Percentiles rank a stretch among this genome's conserved stretches.
Conservation (phyloP, 2,888 invertebrate species). For the Dendrolimus houi region DNA sequence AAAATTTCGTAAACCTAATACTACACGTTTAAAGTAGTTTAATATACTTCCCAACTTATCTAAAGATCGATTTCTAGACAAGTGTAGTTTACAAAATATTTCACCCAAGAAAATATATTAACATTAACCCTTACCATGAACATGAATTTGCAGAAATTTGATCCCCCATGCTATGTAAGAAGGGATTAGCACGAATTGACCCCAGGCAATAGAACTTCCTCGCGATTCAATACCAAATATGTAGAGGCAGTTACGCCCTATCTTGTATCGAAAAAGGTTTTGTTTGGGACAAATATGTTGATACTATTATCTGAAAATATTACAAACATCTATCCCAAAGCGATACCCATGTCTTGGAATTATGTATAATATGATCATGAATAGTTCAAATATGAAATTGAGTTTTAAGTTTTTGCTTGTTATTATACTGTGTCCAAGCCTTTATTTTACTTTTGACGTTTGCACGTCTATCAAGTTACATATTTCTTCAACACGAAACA, state of each 20-base stretch:
- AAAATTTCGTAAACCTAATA: too few species aligned
- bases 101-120: constrained; percentile 4
- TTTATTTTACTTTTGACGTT: too few species aligned
- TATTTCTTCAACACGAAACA: too few species aligned
- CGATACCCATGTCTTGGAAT: not conserved
- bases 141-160: constrained; percentile 10
- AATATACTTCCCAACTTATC: too few species aligned
- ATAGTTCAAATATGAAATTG: too few species aligned
- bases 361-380: too few species aligned
- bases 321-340: not conserved
- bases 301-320: not conserved
- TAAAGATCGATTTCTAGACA: too few species aligned
- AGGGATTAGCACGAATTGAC: constrained; percentile 33
- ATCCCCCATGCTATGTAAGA: constrained; percentile 18
- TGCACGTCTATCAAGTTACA: too few species aligned
- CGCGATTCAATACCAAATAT: constrained; percentile 22
- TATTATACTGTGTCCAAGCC: too few species aligned
- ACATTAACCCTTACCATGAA: constrained; percentile 12
- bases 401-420: too few species aligned
- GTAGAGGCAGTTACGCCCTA: constrained; percentile 28
- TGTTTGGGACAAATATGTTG: not conserved
- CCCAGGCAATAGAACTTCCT: constrained; percentile 18
- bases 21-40: too few species aligned
- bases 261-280: constrained; percentile 23
- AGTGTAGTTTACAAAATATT: too few species aligned